A percentile compares a stretch with the other conserved stretches of the same genome.
Evolutionary conservation across 1,140 invertebrate species (phyloP).

Genomic region (Drosophila pachea): DNA sequence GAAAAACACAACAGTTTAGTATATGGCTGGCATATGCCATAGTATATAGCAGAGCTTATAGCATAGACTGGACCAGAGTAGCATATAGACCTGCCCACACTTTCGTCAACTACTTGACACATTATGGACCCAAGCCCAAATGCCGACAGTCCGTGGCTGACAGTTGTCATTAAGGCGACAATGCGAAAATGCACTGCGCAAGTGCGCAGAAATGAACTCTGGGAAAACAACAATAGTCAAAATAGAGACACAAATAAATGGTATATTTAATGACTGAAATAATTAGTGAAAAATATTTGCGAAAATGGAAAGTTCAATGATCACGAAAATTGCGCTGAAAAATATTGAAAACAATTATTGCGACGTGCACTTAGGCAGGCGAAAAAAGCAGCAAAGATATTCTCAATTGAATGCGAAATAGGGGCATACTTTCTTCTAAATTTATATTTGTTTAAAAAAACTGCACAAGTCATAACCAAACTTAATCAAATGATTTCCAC

Average conservation of each 20-base stretch:
- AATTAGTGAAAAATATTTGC: slow-evolving; percentile 42
- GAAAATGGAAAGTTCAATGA: slow-evolving; percentile 11
- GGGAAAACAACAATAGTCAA: slow-evolving; percentile 8
- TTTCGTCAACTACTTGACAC: slow-evolving; percentile 52
- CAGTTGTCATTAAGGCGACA: slow-evolving; percentile 70
- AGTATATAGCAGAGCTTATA: slow-evolving; percentile 12
- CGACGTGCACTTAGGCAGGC: slow-evolving; percentile 11
- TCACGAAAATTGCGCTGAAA: no score
- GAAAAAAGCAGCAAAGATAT: background rate
- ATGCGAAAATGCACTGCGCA: slow-evolving; percentile 65
- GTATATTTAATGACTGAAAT: slow-evolving; percentile 48
- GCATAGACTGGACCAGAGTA: background rate
- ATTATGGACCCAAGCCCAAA: slow-evolving; percentile 33
- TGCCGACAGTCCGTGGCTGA: slow-evolving; percentile 46
- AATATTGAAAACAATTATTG: slow-evolving; percentile 12
- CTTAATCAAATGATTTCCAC: background rate
- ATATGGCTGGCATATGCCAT: background rate
- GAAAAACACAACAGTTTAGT: background rate
- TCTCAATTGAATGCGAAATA: background rate
- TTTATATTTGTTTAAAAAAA: background rate
- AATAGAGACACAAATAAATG: slow-evolving; percentile 4
- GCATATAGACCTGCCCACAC: slow-evolving; percentile 21
- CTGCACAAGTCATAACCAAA: background rate
- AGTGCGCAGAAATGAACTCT: slow-evolving; percentile 33
- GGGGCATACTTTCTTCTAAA: background rate